phyloP scores from a whole-genome alignment of 2,797 vertebrate genomes.

The Naso thynnoides region DNA sequence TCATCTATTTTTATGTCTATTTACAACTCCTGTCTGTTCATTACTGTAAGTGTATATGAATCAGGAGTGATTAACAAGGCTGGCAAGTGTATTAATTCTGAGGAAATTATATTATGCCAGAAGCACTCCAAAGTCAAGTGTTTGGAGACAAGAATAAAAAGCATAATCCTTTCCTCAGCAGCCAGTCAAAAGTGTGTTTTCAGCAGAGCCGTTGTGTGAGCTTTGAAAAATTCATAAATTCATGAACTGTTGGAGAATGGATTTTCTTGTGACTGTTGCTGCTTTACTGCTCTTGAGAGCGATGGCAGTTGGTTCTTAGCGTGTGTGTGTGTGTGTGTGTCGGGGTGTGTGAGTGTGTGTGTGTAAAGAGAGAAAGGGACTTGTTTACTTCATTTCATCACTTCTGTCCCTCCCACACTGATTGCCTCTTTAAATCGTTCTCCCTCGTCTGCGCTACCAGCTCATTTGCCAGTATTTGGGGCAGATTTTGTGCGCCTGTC shows the following conservation, averaged over 20 bases:
- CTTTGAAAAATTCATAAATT: slow-evolving; percentile 57
- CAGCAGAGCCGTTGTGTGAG: slow-evolving; percentile 20
- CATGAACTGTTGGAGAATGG: slow-evolving; percentile 46
- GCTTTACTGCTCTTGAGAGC: slow-evolving; percentile 42
- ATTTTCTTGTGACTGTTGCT: slow-evolving; percentile 47
- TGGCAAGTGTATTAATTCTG: neutral
- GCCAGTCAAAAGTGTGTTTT: slow-evolving; percentile 26
- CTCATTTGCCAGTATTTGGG: slow-evolving; percentile 40
- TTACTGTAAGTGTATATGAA: neutral
- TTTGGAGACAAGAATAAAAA: slow-evolving; percentile 20
- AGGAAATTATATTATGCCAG: neutral
- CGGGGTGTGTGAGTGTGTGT: slow-evolving; percentile 15
- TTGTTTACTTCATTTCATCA: slow-evolving; percentile 63
- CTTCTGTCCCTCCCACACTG: slow-evolving; percentile 46
- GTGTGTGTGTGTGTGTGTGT: slow-evolving; percentile 20
- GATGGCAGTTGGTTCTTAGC: neutral
- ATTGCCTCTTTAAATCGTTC: slow-evolving; percentile 53
- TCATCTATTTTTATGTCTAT: neutral
- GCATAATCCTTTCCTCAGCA: neutral
- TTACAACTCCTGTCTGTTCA: neutral
- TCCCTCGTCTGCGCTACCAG: slow-evolving; percentile 44
- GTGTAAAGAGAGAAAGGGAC: slow-evolving; percentile 31
- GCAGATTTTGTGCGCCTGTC: slow-evolving; percentile 35
- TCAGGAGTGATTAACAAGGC: neutral
- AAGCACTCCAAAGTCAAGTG: slow-evolving; percentile 6